A percentile compares a stretch with the other conserved stretches of the same genome.
These are phyloP conservation scores for Orius insidiosus DNA, from an alignment of 1,140 invertebrate species.

Conservation along the genomic window DNA sequence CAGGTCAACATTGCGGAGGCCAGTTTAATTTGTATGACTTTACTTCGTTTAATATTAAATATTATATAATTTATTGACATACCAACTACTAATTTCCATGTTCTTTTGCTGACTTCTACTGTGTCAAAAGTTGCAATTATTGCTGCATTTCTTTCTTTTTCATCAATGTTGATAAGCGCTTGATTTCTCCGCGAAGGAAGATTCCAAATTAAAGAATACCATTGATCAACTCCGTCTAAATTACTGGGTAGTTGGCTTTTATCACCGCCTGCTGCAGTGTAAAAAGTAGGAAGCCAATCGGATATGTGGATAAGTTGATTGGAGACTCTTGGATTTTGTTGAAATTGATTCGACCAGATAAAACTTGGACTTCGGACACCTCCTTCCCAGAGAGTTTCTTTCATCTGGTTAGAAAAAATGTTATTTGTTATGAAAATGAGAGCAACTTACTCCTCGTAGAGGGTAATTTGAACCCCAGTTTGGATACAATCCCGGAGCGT, in stretches of 20 bases:
- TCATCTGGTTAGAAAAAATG: slow-evolving; percentile 25
- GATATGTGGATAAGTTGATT: slow-evolving; percentile 42
- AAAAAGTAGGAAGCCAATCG: slow-evolving; percentile 55
- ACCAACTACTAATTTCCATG: slow-evolving; percentile 35
- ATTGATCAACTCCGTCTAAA: slow-evolving; percentile 42
- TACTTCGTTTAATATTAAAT: too few relatives aligned
- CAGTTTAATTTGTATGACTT: too few relatives aligned
- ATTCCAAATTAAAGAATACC: slow-evolving; percentile 28
- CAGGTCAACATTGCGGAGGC: too few relatives aligned
- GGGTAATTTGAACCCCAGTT: slow-evolving; percentile 54
- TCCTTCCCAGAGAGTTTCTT: slow-evolving; percentile 53
- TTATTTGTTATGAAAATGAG: background rate
- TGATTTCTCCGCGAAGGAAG: slow-evolving; percentile 26
- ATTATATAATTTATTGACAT: too few relatives aligned
- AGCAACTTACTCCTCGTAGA: slow-evolving; percentile 36
- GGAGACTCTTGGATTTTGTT: slow-evolving; percentile 28
- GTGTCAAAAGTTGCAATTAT: slow-evolving; percentile 14
- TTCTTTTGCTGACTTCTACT: slow-evolving; percentile 22
- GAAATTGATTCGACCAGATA: slow-evolving; percentile 42
- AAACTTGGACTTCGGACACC: slow-evolving; percentile 43
- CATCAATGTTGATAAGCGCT: slow-evolving; percentile 33
- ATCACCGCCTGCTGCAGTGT: slow-evolving; percentile 32
- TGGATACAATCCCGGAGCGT: slow-evolving; percentile 27
- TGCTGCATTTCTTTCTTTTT: slow-evolving; percentile 28
- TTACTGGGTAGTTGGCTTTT: slow-evolving; percentile 25